Evolutionary conservation across 2,113 vertebrate species (phyloP).

Genomic region (Microcebus lehilahytsara): DNA sequence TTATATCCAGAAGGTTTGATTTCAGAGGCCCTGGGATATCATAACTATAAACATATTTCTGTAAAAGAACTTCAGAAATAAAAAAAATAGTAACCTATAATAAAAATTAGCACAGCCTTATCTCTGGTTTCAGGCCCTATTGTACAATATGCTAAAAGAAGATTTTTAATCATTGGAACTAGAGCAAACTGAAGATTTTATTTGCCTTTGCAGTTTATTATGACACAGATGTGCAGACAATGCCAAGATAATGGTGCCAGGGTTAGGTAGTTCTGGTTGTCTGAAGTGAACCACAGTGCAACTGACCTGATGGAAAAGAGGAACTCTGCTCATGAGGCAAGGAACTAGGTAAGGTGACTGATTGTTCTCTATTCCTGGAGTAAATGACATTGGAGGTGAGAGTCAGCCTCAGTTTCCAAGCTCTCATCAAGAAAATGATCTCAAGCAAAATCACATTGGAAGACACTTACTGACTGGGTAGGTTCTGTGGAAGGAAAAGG

Average conservation of each 20-base stretch:
- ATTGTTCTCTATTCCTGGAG: background rate
- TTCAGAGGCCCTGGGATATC: background rate
- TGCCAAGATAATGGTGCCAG: background rate
- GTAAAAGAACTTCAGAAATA: background rate
- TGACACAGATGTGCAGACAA: background rate
- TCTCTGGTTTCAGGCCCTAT: background rate
- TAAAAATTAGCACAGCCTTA: background rate
- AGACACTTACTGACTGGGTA: background rate
- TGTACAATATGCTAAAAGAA: background rate
- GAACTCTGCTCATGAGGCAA: background rate
- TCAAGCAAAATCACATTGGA: slow-evolving; percentile 2
- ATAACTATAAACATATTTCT: background rate
- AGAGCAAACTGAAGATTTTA: background rate
- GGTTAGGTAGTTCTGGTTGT: background rate
- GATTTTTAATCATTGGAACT: background rate
- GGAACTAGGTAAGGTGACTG: background rate
- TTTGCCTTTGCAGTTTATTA: background rate
- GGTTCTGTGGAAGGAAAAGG: background rate
- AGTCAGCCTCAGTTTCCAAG: background rate
- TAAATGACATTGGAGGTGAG: background rate
- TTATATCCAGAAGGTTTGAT: background rate
- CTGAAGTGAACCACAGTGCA: background rate
- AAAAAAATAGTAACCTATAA: background rate
- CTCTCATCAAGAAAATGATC: background rate
- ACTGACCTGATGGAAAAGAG: background rate